phyloP scores from a whole-genome alignment of 2,113 vertebrate species.

The Eleginops maclovinus region DNA sequence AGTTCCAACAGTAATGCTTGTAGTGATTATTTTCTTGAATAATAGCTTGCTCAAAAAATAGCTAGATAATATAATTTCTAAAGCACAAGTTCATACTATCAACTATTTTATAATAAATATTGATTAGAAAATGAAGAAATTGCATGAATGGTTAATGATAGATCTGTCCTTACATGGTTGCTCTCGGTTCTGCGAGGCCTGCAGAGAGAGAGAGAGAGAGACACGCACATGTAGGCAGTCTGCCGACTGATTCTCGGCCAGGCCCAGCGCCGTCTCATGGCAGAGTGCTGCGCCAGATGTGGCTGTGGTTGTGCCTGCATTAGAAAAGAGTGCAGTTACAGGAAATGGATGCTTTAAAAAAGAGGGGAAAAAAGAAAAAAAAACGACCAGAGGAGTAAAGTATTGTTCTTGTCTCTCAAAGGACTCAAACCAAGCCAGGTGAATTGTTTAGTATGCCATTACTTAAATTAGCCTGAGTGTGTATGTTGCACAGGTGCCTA shows the following conservation, averaged over 20 bases:
- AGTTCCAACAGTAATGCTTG: background rate
- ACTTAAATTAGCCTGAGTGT: conserved; percentile 66
- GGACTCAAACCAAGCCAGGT: conserved; percentile 56
- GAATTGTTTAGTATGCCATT: conserved; percentile 70
- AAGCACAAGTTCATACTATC: background rate
- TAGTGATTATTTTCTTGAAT: background rate
- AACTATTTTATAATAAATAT: background rate
- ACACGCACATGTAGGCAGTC: conserved; percentile 70
- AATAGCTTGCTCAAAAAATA: too few species aligned
- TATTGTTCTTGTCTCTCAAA: conserved; percentile 70
- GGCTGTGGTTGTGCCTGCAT: conserved; percentile 80
- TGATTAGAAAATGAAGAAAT: background rate
- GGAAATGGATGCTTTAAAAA: conserved; percentile 81
- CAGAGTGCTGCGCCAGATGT: conserved; percentile 86
- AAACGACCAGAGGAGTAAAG: conserved; percentile 53
- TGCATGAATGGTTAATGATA: conserved; percentile 52
- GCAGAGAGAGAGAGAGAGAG: conserved; percentile 57
- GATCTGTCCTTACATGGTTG: conserved; percentile 32
- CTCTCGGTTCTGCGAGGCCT: conserved; percentile 36
- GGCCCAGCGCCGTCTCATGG: conserved; percentile 72
- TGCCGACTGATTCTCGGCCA: conserved; percentile 78
- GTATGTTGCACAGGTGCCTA: conserved; percentile 56
- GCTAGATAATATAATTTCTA: background rate
- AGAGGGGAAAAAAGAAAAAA: conserved; percentile 35
- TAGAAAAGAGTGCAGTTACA: conserved; percentile 78